Conservation (phyloP, 2,113 vertebrate genomes). For the Petromus typicus region DNA sequence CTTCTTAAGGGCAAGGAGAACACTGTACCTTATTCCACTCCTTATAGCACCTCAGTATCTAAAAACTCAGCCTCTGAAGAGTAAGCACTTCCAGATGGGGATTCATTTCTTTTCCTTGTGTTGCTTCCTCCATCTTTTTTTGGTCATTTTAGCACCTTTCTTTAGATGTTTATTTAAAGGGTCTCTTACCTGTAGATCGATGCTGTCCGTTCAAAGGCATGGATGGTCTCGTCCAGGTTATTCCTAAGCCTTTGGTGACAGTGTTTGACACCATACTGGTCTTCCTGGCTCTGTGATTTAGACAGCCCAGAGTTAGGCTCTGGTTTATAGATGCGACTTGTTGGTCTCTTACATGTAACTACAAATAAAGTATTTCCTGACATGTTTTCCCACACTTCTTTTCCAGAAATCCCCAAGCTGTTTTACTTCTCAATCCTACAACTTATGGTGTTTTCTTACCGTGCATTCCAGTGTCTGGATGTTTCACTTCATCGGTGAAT, state of each 20-base stretch:
- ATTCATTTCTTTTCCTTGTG: not conserved
- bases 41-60: not conserved
- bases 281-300: not conserved
- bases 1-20: not conserved
- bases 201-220: not conserved
- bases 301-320: not conserved
- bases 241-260: not conserved
- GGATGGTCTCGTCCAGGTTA: not conserved
- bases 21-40: not conserved
- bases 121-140: not conserved
- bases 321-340: not conserved
- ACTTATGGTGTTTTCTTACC: not conserved
- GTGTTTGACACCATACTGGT: not conserved
- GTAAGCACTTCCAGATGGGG: not conserved
- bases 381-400: not conserved
- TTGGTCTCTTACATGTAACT: not conserved
- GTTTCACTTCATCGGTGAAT: not conserved
- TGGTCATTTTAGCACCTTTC: not conserved
- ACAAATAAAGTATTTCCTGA: constrained; percentile 13
- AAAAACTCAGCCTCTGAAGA: constrained; percentile 5
- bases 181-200: not conserved
- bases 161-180: not conserved
- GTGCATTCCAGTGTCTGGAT: not conserved
- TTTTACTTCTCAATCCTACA: not conserved
- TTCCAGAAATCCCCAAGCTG: not conserved